phyloP scores from a whole-genome alignment of 2,888 invertebrate species.

The Fissipunctia ypsillon region DNA sequence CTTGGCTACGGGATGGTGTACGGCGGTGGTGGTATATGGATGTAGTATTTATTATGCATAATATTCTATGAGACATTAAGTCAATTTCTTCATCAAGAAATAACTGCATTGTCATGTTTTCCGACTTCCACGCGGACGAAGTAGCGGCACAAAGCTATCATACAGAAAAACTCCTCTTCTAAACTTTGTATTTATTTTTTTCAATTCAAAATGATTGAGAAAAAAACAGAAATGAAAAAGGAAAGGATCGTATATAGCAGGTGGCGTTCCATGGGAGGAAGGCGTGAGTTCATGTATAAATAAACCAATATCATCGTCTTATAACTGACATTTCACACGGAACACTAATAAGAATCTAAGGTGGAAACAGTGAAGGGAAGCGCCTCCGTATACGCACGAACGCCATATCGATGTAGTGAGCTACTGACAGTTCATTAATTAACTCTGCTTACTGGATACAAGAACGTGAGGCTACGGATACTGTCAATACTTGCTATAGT shows the following conservation, averaged over 20 bases:
- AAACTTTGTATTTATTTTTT: neutral
- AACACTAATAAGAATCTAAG: conserved; percentile 26
- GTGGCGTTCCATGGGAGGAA: too few species aligned
- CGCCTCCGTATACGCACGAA: conserved; percentile 24
- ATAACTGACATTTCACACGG: neutral
- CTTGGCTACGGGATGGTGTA: too few species aligned
- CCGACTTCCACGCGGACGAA: neutral
- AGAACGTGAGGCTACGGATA: conserved; percentile 17
- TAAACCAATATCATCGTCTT: neutral
- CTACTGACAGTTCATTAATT: conserved; percentile 61
- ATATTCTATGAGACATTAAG: neutral
- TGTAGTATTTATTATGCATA: neutral
- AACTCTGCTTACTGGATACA: conserved; percentile 34
- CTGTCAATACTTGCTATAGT: conserved; percentile 18
- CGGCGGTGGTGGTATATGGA: too few species aligned
- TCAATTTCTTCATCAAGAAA: neutral
- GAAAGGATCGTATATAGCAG: too few species aligned
- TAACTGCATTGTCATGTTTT: neutral
- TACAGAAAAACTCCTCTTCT: neutral
- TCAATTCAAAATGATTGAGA: too few species aligned
- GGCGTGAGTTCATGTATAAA: too few species aligned
- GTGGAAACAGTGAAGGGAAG: conserved; percentile 18
- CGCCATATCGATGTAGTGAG: conserved; percentile 49
- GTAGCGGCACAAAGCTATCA: neutral
- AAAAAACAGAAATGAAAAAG: too few species aligned